Evolutionary conservation across 2,113 vertebrate species (phyloP), one percentile per base, ranked within the genome.

Genomic region (Collichthys lucidus): DNA sequence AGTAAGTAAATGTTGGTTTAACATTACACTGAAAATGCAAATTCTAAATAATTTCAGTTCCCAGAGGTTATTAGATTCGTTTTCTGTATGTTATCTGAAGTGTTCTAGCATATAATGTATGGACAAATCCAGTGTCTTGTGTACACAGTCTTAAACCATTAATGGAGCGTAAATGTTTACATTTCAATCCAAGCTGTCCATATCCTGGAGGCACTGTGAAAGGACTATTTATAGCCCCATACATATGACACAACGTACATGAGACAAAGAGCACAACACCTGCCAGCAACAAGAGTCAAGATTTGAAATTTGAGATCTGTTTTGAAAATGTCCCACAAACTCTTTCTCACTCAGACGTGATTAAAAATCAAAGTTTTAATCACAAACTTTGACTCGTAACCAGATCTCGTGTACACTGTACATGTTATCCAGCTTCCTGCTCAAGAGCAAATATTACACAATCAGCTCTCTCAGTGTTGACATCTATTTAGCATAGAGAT

Each of bases 381-480:
- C 35, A 35, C 16, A 40, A 40, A 42, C 40, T 26, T 4, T 42
- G 5, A 53, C 31, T 14, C n/a, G 7, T 57, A 62, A 46, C 42
- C 24, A 3, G 4, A 84, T 77, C 26, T 4, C 2, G 2, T 61
- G 66, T 56, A 78, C 63, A 40, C 17, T 62, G 64, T 63, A 53
- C 0, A 4, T 73, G 55, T 78, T 82, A 83, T 87, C 77, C 80
- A 24, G 49, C 61, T 53, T 82, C 70, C 83, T 74, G 70, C 52
- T 85, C 31, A 0, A 72, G 11, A 0, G 80, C 63, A 89, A 93
- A 91, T 79, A 89, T 87, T 84, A n/a, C 75, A 31, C 46, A 74
- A 80, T 35, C 71, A 65, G 16, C 46, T 84, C 60, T 77, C 40
- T 31, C 52, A 2, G 56, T 88, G 90, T 93, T 92, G 86, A 93